Evolutionary conservation across 2,113 vertebrate species (phyloP).

Genomic region (Cathartes aura): DNA sequence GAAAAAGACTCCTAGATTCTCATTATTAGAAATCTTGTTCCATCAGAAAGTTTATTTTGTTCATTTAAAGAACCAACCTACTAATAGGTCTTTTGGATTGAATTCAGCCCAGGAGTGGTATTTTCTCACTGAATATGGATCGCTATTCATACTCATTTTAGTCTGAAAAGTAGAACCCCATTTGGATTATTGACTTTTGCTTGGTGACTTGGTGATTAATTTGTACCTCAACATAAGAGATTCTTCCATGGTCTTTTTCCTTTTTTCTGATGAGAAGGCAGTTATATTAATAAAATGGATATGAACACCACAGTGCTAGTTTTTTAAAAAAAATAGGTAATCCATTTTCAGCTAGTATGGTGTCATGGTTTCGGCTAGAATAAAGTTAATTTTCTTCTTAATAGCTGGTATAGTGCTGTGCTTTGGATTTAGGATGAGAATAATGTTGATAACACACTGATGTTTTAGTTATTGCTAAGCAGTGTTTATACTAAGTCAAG

Average conservation of each 20-base stretch:
- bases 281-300: not conserved
- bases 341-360: not conserved
- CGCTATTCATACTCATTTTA: accelerated
- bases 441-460: no score
- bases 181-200: not conserved
- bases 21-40: not conserved
- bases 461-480: no score
- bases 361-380: no score
- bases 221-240: not conserved
- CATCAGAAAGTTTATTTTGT: not conserved
- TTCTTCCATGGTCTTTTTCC: not conserved
- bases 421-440: no score
- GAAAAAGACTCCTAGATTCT: not conserved
- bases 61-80: not conserved
- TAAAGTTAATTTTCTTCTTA: no score
- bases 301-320: not conserved
- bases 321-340: not conserved
- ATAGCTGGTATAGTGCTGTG: no score
- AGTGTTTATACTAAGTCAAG: no score
- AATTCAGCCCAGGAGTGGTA: not conserved
- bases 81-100: not conserved
- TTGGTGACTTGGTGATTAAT: not conserved
- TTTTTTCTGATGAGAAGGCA: not conserved
- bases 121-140: not conserved
- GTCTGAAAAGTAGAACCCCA: not conserved